Percentiles rank a stretch among this genome's conserved stretches.
Evolutionary conservation across 35 echinoderm and acorn worm genomes (phyloP).

Genomic region (Ophioderma brevispina): DNA sequence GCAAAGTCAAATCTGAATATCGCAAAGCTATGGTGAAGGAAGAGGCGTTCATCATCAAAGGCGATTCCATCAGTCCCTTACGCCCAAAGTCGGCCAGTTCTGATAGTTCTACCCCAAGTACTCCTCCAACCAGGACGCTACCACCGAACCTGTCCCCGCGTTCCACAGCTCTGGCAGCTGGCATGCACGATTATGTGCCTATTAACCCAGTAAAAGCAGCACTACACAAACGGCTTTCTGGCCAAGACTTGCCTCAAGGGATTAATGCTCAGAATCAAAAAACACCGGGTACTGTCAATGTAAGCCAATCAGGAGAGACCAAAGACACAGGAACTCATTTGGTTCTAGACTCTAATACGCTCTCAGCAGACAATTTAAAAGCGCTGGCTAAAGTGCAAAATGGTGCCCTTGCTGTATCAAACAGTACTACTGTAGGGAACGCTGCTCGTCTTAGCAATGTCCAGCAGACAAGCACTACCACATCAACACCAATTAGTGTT

Average conservation of each 20-base stretch:
- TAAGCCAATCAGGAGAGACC: no score
- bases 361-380: no score
- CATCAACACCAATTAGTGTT: no score
- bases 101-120: conserved; percentile 44
- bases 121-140: conserved; percentile 31
- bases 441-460: no score
- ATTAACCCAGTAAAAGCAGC: conserved; percentile 51
- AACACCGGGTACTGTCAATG: no score
- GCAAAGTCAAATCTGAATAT: neutral
- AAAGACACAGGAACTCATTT: no score
- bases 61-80: conserved; percentile 44
- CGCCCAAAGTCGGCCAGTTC: conserved; percentile 52
- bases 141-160: conserved; percentile 46
- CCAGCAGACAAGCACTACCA: no score
- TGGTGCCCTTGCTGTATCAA: no score
- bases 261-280: no score
- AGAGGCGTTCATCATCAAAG: neutral
- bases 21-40: neutral
- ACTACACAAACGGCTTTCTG: conserved; percentile 39
- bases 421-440: no score
- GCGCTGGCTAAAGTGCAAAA: no score
- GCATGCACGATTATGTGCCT: conserved; percentile 73
- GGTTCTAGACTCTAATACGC: no score
- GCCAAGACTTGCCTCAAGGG: neutral
- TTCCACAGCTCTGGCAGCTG: conserved; percentile 59